Evolutionary conservation across 2,797 vertebrate genomes (phyloP), one percentile per base, ranked within the genome.

Genomic region (Streptopelia turtur): DNA sequence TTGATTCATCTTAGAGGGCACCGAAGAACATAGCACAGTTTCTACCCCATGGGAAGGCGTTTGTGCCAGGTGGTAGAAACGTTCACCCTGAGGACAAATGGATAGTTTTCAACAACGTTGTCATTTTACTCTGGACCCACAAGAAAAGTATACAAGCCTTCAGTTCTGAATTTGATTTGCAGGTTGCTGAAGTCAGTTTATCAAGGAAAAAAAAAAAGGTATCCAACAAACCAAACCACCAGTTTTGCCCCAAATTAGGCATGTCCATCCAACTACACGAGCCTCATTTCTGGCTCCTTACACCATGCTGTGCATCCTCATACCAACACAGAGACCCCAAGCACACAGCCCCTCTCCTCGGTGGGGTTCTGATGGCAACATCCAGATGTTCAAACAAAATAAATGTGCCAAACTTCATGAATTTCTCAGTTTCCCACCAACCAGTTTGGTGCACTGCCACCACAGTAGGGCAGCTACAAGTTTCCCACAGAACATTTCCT

Each of bases 361-460:
- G 13, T 1, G 28, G 30, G 2, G 9, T 31, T 79, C 59, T 76
- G 28, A 11, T 68, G 55, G 49, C 31, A 53, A 10, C n/a, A 11
- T 0, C 41, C 4, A 2, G 12, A 49, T 50, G 9, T 77, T 59
- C 35, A 35, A 39, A 55, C 16, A 55, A 69, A 80, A 76, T 1
- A 2, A 79, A 5, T 7, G 13, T 6, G 43, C 24, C 8, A 61
- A 0, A 2, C 43, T 69, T 10, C 30, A 61, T 1, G 0, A 43
- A 55, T 50, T 80, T 16, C 78, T 77, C 31, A 2, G 7, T 33
- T 27, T 37, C 24, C 21, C 27, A 30, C 27, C 10, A 17, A 60
- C 4, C 28, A 57, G 9, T 9, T 28, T 4, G 8, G 31, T 75
- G 27, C 37, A 22, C 18, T 16, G 12, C 7, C 12, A 4, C 27